These are phyloP conservation scores for Acanthacorydalis orientalis DNA, from an alignment of 2,888 invertebrate species.

Conservation along the genomic window DNA sequence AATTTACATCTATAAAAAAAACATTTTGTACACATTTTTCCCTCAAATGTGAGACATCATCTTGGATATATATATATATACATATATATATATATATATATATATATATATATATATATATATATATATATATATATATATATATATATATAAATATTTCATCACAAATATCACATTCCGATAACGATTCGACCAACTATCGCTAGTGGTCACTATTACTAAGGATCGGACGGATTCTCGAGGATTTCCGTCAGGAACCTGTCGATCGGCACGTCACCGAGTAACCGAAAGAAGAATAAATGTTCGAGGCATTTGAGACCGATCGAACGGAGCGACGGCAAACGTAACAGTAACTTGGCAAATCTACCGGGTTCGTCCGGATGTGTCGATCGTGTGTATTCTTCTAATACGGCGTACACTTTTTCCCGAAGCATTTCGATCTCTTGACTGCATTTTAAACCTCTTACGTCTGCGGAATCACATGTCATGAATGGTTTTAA, in stretches of 20 bases:
- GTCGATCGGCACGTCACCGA: slow-evolving; percentile 74
- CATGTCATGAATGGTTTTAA: not conserved
- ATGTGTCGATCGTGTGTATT: slow-evolving; percentile 78
- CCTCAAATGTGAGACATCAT: too few relatives aligned
- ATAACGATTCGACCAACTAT: not conserved
- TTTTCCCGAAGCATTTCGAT: slow-evolving; percentile 84
- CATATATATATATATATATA: not conserved
- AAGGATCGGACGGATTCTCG: slow-evolving; percentile 41
- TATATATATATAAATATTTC: not conserved
- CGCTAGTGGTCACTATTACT: slow-evolving; percentile 6
- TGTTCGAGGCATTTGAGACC: slow-evolving; percentile 90
- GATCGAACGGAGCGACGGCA: slow-evolving; percentile 80
- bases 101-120: not conserved
- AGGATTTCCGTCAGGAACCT: slow-evolving; percentile 70
- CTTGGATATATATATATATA: not conserved
- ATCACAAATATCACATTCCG: not conserved
- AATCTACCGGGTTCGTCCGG: slow-evolving; percentile 88
- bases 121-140: not conserved
- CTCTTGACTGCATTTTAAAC: slow-evolving; percentile 63
- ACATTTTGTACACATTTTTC: too few relatives aligned
- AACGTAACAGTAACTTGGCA: slow-evolving; percentile 77
- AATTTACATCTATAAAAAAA: too few relatives aligned
- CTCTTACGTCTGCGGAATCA: slow-evolving; percentile 47
- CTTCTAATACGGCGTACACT: slow-evolving; percentile 88
- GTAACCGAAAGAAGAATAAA: slow-evolving; percentile 83